phyloP scores from a whole-genome alignment of 2,113 vertebrate genomes.

The Elanus axillaris region DNA sequence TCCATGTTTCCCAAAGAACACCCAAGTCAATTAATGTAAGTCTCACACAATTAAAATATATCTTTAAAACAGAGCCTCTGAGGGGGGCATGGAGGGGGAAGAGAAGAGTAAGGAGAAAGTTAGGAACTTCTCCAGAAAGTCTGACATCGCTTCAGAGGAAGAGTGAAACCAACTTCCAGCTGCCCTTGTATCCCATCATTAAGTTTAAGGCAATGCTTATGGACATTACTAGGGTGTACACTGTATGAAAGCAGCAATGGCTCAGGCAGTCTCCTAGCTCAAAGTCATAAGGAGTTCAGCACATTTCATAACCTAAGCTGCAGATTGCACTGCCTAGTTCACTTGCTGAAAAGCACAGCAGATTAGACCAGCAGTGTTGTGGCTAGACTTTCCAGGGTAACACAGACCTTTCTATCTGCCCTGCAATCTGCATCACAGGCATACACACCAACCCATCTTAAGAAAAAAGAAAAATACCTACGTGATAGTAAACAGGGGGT shows the following conservation, averaged over 20 bases:
- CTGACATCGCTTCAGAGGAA: not conserved
- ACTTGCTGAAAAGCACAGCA: not conserved
- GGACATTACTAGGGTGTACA: not conserved
- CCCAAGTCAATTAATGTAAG: too few relatives aligned
- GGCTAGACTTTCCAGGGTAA: not conserved
- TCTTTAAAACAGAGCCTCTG: not conserved
- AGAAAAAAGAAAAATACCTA: slow-evolving; percentile 47
- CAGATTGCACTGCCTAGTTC: not conserved
- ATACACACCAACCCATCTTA: accelerated
- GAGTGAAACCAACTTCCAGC: not conserved
- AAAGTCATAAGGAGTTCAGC: not conserved
- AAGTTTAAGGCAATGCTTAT: not conserved
- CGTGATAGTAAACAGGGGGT: slow-evolving; percentile 86
- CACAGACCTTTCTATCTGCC: not conserved
- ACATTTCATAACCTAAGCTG: not conserved
- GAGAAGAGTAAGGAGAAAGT: not conserved
- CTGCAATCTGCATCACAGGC: not conserved
- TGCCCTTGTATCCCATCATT: not conserved
- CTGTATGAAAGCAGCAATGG: not conserved
- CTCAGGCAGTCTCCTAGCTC: not conserved
- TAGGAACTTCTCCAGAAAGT: not conserved
- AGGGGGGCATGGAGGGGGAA: accelerated
- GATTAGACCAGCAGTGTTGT: not conserved
- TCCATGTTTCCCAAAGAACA: not conserved
- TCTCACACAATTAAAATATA: not conserved